phyloP scores from a whole-genome alignment of 2,888 invertebrate genomes.

The Cheilosia impressa region DNA sequence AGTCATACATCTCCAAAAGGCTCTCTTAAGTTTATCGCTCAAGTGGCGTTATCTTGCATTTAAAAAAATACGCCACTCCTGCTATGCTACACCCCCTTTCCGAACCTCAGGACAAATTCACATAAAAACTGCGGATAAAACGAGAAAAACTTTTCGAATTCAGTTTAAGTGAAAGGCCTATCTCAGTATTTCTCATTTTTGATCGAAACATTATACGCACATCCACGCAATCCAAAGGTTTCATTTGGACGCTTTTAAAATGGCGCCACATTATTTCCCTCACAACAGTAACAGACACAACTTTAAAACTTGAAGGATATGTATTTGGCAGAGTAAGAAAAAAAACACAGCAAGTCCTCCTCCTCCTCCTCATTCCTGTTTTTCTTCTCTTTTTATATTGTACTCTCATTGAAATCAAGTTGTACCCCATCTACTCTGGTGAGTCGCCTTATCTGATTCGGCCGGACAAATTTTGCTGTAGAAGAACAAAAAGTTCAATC shows the following conservation, averaged over 20 bases:
- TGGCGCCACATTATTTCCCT: conserved; percentile 68
- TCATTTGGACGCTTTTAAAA: conserved; percentile 55
- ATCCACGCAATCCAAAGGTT: conserved; percentile 68
- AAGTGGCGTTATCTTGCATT: neutral
- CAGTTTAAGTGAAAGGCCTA: conserved; percentile 32
- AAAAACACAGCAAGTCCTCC: neutral
- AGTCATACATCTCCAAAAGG: too few species aligned
- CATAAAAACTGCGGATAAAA: conserved; percentile 44
- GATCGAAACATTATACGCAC: conserved; percentile 71
- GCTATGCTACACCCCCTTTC: neutral
- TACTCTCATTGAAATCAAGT: conserved; percentile 37
- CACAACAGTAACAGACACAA: conserved; percentile 7
- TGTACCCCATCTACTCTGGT: conserved; percentile 28
- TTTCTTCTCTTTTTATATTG: conserved; percentile 28
- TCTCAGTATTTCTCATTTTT: conserved; percentile 59
- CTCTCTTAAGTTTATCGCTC: neutral
- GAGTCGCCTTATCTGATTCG: conserved; percentile 62
- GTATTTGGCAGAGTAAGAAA: conserved; percentile 24
- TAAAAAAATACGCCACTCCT: neutral
- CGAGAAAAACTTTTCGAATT: conserved; percentile 51
- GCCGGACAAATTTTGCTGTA: conserved; percentile 66
- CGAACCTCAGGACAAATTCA: conserved; percentile 22
- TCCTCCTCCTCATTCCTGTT: neutral
- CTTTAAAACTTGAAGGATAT: conserved; percentile 64
- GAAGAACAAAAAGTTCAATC: conserved; percentile 71